These are phyloP conservation scores for Carposina sasakii DNA, from an alignment of 1,140 invertebrate species.

Conservation along the genomic window DNA sequence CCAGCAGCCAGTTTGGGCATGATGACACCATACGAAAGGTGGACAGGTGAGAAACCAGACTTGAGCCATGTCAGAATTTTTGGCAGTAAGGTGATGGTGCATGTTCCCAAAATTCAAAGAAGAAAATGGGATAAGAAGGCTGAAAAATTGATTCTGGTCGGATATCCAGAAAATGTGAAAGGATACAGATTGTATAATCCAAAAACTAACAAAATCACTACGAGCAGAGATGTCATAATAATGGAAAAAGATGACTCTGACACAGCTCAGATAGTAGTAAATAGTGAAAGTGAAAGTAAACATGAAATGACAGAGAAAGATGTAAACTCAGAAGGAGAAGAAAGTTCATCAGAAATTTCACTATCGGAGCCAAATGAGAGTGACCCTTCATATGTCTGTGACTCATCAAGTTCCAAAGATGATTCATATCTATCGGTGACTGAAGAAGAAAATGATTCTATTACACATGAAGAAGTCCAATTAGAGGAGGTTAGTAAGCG, in stretches of 20 bases:
- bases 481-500: slow-evolving; percentile 1
- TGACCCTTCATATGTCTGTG: slow-evolving; percentile 7
- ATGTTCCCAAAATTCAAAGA: no score
- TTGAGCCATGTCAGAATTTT: no score
- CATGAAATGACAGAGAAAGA: no score
- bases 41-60: no score
- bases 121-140: no score
- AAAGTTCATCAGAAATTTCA: neutral
- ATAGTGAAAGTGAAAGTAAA: neutral
- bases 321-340: slow-evolving; percentile 1
- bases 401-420: slow-evolving; percentile 7
- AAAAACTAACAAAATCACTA: slow-evolving; percentile 36
- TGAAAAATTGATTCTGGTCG: no score
- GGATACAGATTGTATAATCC: no score
- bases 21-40: slow-evolving; percentile 25
- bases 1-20: neutral
- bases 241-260: no score
- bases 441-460: neutral
- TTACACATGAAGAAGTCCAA: neutral
- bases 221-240: slow-evolving; percentile 24
- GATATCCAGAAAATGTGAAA: no score
- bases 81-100: no score
- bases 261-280: slow-evolving; percentile 9
- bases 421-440: neutral
- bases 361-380: neutral